Conservation (phyloP, 2,888 invertebrate species). For the Hemistola chrysoprasaria region DNA sequence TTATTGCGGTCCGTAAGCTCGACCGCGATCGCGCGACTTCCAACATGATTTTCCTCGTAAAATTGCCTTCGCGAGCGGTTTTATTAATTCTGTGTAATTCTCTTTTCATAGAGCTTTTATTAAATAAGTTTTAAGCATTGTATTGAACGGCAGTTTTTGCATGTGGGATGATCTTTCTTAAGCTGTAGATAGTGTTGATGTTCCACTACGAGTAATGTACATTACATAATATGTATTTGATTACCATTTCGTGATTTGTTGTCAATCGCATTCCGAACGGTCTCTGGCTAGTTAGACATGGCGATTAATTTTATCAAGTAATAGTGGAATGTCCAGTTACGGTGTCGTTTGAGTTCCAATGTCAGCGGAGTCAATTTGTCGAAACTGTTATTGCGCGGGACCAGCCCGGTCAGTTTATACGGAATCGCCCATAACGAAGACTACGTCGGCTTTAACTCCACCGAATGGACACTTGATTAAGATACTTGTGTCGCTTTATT, state of each 20-base stretch:
- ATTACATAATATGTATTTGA: background rate
- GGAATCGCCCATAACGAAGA: conserved; percentile 70
- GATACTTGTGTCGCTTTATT: conserved; percentile 78
- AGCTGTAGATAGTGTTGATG: too few relatives aligned
- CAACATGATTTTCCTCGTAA: conserved; percentile 67
- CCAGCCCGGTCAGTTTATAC: conserved; percentile 63
- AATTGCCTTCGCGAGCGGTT: conserved; percentile 51
- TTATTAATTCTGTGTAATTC: conserved; percentile 39
- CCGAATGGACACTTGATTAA: conserved; percentile 77
- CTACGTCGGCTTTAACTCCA: conserved; percentile 60
- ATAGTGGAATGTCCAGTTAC: conserved; percentile 46
- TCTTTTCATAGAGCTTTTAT: conserved; percentile 20
- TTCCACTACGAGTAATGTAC: too few relatives aligned
- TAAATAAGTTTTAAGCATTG: conserved; percentile 11
- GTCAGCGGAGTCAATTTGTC: conserved; percentile 75
- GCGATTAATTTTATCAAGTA: conserved; percentile 28
- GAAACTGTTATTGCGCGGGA: conserved; percentile 72
- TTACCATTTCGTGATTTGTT: conserved; percentile 6
- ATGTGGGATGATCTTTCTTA: too few relatives aligned
- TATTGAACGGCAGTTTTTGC: background rate
- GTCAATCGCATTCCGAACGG: conserved; percentile 1
- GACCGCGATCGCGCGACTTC: conserved; percentile 49
- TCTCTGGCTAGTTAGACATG: conserved; percentile 9
- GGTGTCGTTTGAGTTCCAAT: conserved; percentile 55
- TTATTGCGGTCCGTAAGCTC: conserved; percentile 76